Base-by-base conservation (phyloP, 2,113 vertebrate genomes). In the Ceyx margarethae region DNA sequence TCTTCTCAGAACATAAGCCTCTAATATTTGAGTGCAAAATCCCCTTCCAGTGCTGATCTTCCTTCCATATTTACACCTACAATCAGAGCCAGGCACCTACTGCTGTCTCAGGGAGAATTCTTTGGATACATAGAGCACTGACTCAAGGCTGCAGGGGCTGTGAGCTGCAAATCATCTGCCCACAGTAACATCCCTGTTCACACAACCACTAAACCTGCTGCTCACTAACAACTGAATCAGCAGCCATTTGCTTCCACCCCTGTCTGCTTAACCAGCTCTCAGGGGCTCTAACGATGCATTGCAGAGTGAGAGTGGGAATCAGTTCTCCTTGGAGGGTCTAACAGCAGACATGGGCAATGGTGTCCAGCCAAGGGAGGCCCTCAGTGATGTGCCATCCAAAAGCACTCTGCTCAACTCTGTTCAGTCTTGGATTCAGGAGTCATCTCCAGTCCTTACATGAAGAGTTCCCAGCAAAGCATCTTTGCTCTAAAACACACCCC, bases 391-490 rank as follows among this genome's bases (percentile, higher is more conserved):
- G 8, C 15, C 72, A 81, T 61, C 66, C 35, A 73, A 82, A 81
- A 94, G 17, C 42, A 68, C 46, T 66, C 40, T 65, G 77, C 13
- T 21, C 54, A 72, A 7, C 1, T 71, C 19, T 67, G 90, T 67
- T 40, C 54, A 10, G 1, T 37, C 45, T 21, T 60, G 20, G 23
- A 35, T 57, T 35, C 42, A 68, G 28, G 78, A 86, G 26, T 48
- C 64, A 78, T 15, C 16, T 15, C 16, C 12, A 60, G 29, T 9
- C 1, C 0, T 74, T 43, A 21, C 9, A n/a, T 1, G 4, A 6
- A 56, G 81, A 81, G 31, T 28, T 77, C 15, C 35, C 40, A 73
- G 25, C 1, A 15, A 85, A 91, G 11, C 6, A 18, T 29, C 21
- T 72, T 13, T n/a, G 35, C 40, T 6, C 35, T 10, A 35, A 60